Evolutionary conservation across 2,888 invertebrate species (phyloP).

Genomic region (Drosophila demipolita): DNA sequence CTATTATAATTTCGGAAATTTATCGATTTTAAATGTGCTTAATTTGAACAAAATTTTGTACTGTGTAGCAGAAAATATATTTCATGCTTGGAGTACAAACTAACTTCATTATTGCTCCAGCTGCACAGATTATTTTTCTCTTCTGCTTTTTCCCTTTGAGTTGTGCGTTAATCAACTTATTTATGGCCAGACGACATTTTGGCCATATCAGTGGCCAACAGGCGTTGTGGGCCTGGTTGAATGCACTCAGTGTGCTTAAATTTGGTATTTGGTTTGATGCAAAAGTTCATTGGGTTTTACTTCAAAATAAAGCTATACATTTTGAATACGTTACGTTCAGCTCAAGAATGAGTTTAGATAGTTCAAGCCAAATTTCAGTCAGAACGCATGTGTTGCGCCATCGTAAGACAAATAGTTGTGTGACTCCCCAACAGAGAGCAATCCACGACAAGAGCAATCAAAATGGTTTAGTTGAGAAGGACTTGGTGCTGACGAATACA

Average conservation of each 20-base stretch:
- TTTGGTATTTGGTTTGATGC: conserved; percentile 10
- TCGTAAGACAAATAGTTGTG: conserved; percentile 37
- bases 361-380: conserved; percentile 6
- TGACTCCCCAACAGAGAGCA: neutral
- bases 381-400: conserved; percentile 47
- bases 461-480: conserved; percentile 11
- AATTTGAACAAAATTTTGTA: neutral
- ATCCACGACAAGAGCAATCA: conserved; percentile 8
- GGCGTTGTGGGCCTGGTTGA: conserved; percentile 21
- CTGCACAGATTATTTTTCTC: neutral
- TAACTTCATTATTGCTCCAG: conserved; percentile 19
- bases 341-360: conserved; percentile 3
- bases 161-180: conserved; percentile 62
- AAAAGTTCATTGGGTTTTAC: conserved; percentile 33
- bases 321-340: conserved; percentile 1
- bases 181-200: conserved; percentile 52
- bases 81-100: neutral
- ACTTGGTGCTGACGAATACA: conserved; percentile 10
- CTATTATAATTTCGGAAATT: neutral
- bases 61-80: neutral
- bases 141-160: neutral
- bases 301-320: conserved; percentile 41
- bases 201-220: conserved; percentile 49
- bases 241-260: conserved; percentile 28
- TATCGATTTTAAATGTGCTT: neutral